Evolutionary conservation across 2,888 invertebrate genomes (phyloP).

Genomic region (Stramonita haemastoma): DNA sequence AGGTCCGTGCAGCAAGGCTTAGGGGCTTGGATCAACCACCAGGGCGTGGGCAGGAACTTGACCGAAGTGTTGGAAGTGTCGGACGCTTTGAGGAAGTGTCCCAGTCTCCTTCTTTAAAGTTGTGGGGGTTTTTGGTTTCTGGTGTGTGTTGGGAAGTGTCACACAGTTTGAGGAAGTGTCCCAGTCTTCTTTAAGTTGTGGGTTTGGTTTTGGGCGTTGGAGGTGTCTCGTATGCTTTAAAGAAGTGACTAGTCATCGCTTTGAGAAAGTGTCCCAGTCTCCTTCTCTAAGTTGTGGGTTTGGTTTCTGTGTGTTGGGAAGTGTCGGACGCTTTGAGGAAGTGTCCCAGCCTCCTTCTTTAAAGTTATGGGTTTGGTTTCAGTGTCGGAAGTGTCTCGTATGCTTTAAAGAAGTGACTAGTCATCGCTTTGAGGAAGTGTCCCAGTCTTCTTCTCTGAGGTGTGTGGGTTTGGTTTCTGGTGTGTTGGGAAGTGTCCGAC

Average conservation of each 20-base stretch:
- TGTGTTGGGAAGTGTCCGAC: too few relatives aligned
- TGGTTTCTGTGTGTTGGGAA: background rate
- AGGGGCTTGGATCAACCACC: slow-evolving; percentile 52
- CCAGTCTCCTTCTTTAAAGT: background rate
- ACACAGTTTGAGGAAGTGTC: too few relatives aligned
- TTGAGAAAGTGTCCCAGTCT: too few relatives aligned
- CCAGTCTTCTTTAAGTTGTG: too few relatives aligned
- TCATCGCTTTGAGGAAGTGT: background rate
- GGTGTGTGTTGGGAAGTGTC: too few relatives aligned
- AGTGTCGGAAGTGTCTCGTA: too few relatives aligned
- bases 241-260: too few relatives aligned
- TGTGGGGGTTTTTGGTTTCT: background rate
- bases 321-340: background rate
- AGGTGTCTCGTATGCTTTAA: too few relatives aligned
- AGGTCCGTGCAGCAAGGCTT: slow-evolving; percentile 51
- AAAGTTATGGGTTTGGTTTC: background rate
- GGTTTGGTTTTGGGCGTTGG: too few relatives aligned
- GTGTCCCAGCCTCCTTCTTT: background rate
- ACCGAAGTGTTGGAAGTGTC: slow-evolving; percentile 38
- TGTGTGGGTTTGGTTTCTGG: background rate
- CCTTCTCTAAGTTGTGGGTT: too few relatives aligned
- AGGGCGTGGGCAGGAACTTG: slow-evolving; percentile 21
- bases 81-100: slow-evolving; percentile 34
- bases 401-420: too few relatives aligned
- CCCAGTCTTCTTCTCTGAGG: background rate